Evolutionary conservation across 2,113 vertebrate genomes (phyloP).

Genomic region (Gopherus evgoodei): DNA sequence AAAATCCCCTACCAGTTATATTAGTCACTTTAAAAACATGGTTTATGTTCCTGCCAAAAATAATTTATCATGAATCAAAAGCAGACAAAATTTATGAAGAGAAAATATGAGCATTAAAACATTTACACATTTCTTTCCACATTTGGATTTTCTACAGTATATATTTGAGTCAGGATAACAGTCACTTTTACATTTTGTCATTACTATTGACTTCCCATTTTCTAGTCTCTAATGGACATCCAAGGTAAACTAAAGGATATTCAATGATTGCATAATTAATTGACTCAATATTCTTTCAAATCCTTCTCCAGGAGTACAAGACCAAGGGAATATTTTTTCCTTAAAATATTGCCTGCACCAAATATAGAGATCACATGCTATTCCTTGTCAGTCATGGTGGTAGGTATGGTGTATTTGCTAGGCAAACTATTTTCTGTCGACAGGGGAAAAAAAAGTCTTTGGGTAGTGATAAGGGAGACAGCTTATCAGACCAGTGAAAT

Average conservation of each 20-base stretch:
- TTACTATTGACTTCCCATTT: slow-evolving; percentile 59
- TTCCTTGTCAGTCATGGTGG: background rate
- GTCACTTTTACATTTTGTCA: slow-evolving; percentile 53
- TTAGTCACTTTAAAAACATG: background rate
- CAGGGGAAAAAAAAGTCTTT: background rate
- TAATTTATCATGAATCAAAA: background rate
- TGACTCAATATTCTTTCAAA: slow-evolving; percentile 11
- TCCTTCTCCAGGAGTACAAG: slow-evolving; percentile 14
- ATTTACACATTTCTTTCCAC: background rate
- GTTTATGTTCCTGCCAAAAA: background rate
- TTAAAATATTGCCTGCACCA: background rate
- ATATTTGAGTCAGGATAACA: slow-evolving; percentile 35
- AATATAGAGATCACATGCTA: background rate
- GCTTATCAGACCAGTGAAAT: background rate
- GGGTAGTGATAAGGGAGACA: background rate
- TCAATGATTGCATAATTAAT: slow-evolving; percentile 66
- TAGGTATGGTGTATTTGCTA: background rate
- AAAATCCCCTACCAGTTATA: background rate
- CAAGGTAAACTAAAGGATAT: slow-evolving; percentile 66
- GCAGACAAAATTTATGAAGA: background rate
- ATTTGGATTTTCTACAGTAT: slow-evolving; percentile 51
- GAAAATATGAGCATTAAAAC: slow-evolving; percentile 11
- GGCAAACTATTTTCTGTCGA: background rate
- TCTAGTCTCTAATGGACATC: slow-evolving; percentile 59
- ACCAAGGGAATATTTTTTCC: background rate